A percentile compares a stretch with the other conserved stretches of the same genome.
These are phyloP conservation scores for Crossocerus cetratus DNA, from an alignment of 2,888 invertebrate genomes.

Conservation along the genomic window DNA sequence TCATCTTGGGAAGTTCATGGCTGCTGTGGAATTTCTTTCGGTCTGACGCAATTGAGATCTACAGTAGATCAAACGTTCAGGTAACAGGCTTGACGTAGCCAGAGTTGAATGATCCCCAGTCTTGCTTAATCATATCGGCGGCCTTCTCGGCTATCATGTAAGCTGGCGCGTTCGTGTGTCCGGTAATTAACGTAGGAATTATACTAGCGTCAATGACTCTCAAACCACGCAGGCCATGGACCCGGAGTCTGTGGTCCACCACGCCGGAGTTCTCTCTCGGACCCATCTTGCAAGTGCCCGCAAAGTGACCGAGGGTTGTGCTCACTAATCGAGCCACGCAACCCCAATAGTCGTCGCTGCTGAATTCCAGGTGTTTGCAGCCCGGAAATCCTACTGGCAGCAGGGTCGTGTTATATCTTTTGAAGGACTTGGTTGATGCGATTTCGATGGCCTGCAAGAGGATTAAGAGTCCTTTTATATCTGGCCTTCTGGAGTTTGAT, in stretches of 20 bases:
- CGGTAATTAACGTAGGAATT: conserved; percentile 80
- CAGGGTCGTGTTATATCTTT: conserved; percentile 78
- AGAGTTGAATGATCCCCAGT: conserved; percentile 55
- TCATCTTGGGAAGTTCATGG: no score
- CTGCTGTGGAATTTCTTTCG: no score
- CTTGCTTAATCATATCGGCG: conserved; percentile 78
- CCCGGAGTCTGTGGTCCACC: conserved; percentile 77
- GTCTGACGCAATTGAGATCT: no score
- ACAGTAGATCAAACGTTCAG: not conserved
- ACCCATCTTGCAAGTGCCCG: conserved; percentile 79
- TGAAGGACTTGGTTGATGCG: conserved; percentile 79
- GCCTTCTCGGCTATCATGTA: conserved; percentile 82
- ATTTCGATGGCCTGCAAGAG: conserved; percentile 79
- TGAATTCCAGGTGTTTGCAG: conserved; percentile 81
- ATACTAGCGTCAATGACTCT: conserved; percentile 81
- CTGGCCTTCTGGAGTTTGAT: no score
- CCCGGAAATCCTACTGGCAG: conserved; percentile 82
- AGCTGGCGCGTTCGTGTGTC: conserved; percentile 80
- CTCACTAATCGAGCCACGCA: conserved; percentile 85
- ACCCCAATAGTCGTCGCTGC: conserved; percentile 85
- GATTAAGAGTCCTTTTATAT: no score
- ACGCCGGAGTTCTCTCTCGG: conserved; percentile 76
- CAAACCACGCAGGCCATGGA: conserved; percentile 78
- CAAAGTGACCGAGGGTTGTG: conserved; percentile 82
- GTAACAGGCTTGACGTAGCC: not conserved